A percentile compares a stretch with the other conserved stretches of the same genome.
These are phyloP conservation scores for Siniperca undulata DNA, from an alignment of 2,797 vertebrate genomes.

Conservation along the genomic window DNA sequence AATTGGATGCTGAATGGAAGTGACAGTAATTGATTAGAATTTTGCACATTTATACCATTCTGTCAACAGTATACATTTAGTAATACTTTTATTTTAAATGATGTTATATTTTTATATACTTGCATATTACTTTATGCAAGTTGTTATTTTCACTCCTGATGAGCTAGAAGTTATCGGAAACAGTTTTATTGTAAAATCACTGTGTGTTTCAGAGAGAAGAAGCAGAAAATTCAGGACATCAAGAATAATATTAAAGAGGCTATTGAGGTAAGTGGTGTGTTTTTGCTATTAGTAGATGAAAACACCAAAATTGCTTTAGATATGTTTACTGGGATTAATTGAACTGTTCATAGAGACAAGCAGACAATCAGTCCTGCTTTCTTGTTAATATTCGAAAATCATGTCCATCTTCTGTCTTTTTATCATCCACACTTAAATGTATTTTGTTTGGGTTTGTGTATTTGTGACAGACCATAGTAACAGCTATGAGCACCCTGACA, in stretches of 20 bases:
- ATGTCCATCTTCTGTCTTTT: neutral
- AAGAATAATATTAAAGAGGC: constrained; percentile 99
- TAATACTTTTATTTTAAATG: neutral
- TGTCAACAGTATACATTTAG: neutral
- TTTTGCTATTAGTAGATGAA: neutral
- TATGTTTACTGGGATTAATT: neutral
- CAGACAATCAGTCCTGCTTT: neutral
- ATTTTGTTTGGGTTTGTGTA: constrained; percentile 34
- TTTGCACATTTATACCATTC: neutral
- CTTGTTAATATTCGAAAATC: neutral
- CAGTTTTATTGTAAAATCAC: neutral
- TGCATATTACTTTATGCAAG: neutral
- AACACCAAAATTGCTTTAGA: neutral
- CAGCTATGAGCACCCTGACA: constrained; percentile 94
- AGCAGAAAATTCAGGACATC: constrained; percentile 98
- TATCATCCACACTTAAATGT: neutral
- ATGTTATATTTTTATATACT: neutral
- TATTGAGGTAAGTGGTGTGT: constrained; percentile 90
- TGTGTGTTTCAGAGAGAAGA: constrained; percentile 92
- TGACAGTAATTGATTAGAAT: neutral
- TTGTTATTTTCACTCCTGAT: neutral
- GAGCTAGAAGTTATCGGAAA: neutral
- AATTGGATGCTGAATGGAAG: neutral
- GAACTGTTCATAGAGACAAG: neutral
- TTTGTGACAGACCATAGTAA: constrained; percentile 92